Base-by-base conservation (phyloP, 2,113 vertebrate species). In the Triplophysa tibetana region DNA sequence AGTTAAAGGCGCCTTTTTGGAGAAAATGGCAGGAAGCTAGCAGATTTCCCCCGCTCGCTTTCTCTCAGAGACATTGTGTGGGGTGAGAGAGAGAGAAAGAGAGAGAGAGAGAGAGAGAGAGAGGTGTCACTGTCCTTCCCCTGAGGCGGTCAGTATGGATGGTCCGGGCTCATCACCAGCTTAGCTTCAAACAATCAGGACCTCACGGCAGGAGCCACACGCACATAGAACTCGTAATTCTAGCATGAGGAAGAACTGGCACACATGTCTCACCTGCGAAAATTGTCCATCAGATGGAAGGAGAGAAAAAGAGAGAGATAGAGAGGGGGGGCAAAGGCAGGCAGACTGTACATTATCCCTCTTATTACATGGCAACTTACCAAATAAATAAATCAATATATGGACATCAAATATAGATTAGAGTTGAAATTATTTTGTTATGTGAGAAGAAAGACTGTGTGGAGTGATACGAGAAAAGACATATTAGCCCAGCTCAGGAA, bases 21-120 rank as follows among this genome's bases (percentile, higher is more conserved):
- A 85, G 77, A 82, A 84, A 85, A 85, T 81, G 84, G 76, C 84
- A 87, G 82, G 80, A 87, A 84, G 76, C 60, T 83, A 69, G 63
- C 74, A 82, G 61, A 72, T 76, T 72, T 48, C 52, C 33, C 77
- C 2, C 1, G 24, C 50, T 61, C 38, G 56, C 64, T 58, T 17
- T 54, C 67, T 69, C 60, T 78, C 48, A 75, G 62, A 74, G 33
- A 66, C 62, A 70, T 79, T 83, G 65, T 81, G 48, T 70, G 60
- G 66, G 62, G 58, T 63, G 17, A 76, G 38, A 70, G 79, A 72
- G 45, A 60, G 78, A 69, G 24, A 69, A 33, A 33, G n/a, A 62
- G 62, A 81, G 54, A 77, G 19, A 62, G 56, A 60, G 78, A 69
- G 24, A 69, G 3, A 33, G n/a, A 62, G 62, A 81, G 54, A 77